Percentiles rank a stretch among this genome's conserved stretches.
Evolutionary conservation across 1,140 invertebrate genomes (phyloP).

Genomic region (Papilio dardanus): DNA sequence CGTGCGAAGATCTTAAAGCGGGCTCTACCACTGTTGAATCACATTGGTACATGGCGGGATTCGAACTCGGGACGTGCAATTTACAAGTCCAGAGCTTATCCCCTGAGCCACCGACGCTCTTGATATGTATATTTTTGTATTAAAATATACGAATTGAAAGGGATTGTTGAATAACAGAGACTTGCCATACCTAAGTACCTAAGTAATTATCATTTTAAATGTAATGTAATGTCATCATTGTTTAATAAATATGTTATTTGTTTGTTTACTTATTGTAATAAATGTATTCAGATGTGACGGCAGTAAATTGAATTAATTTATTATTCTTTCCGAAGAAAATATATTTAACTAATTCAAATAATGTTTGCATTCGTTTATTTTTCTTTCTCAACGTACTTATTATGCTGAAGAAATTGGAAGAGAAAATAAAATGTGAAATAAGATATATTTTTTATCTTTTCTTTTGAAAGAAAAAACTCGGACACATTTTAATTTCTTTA

Average conservation of each 20-base stretch:
- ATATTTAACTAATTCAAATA: constrained; percentile 10
- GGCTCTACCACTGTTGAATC: too few relatives aligned
- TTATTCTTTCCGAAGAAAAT: neutral
- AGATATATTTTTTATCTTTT: neutral
- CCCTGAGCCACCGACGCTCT: too few relatives aligned
- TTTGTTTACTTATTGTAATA: neutral
- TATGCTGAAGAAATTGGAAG: neutral
- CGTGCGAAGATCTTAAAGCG: too few relatives aligned
- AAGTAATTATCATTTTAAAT: too few relatives aligned
- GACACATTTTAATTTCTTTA: neutral
- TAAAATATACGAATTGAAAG: too few relatives aligned
- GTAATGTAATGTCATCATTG: too few relatives aligned
- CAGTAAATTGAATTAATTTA: neutral
- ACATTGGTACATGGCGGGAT: too few relatives aligned
- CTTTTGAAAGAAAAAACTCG: neutral
- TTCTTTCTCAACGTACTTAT: neutral
- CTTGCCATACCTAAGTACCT: too few relatives aligned
- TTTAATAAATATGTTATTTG: neutral
- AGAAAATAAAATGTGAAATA: constrained; percentile 8
- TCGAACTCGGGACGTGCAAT: too few relatives aligned
- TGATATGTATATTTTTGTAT: too few relatives aligned
- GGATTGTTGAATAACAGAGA: neutral
- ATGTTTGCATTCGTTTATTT: constrained; percentile 18
- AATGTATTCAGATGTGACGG: neutral
- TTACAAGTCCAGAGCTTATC: too few relatives aligned